phyloP scores from a whole-genome alignment of 2,113 vertebrate genomes.

The Anas platyrhynchos region DNA sequence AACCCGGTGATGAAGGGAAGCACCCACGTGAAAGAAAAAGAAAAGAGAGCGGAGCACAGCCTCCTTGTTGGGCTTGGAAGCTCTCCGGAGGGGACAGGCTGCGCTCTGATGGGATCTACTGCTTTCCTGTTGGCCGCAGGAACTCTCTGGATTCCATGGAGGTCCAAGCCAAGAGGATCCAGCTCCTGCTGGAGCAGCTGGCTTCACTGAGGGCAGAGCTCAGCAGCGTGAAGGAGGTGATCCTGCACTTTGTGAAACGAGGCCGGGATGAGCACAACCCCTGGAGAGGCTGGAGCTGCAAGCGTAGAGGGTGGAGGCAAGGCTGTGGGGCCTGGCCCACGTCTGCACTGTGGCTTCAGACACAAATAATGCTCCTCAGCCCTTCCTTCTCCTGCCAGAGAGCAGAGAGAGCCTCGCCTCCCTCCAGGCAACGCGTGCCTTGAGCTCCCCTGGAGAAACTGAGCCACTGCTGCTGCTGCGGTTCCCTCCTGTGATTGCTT shows the following conservation, averaged over 20 bases:
- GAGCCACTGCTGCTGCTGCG: neutral
- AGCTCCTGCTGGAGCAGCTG: neutral
- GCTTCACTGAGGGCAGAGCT: rapidly evolving
- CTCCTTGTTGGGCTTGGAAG: too few species aligned
- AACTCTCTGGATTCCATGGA: neutral
- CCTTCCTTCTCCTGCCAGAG: rapidly evolving
- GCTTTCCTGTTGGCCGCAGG: neutral
- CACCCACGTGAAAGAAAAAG: too few species aligned
- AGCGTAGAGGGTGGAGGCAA: neutral
- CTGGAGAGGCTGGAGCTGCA: neutral
- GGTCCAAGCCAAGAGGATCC: neutral
- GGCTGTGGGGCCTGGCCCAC: neutral
- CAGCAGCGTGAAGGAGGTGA: neutral
- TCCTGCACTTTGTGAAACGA: neutral
- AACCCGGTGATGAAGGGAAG: too few species aligned
- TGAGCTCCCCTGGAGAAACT: rapidly evolving
- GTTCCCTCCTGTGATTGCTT: neutral
- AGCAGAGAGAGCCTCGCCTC: neutral
- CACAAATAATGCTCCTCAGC: neutral
- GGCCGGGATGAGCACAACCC: neutral
- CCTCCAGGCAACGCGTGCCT: neutral
- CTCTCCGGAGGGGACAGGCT: too few species aligned
- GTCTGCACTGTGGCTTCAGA: neutral
- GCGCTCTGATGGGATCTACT: neutral
- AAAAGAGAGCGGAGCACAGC: too few species aligned